phyloP scores from a whole-genome alignment of 2,888 invertebrate genomes.

The Helleia helle region DNA sequence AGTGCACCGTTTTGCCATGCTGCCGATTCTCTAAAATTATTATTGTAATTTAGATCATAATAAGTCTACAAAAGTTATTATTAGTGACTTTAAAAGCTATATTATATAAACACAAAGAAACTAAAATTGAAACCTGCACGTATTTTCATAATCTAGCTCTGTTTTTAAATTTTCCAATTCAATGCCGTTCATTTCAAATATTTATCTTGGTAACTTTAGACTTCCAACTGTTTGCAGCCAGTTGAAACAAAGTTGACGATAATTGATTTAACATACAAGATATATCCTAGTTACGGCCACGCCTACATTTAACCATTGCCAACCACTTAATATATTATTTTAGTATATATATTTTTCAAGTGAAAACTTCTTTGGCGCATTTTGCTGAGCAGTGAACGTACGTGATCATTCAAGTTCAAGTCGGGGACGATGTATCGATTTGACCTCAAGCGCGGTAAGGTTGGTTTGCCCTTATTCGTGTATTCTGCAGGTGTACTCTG shows the following conservation, averaged over 20 bases:
- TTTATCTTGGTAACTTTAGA: too few species aligned
- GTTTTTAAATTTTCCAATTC: slow-evolving; percentile 60
- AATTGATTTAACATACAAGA: slow-evolving; percentile 26
- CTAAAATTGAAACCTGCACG: slow-evolving; percentile 41
- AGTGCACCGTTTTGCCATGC: slow-evolving; percentile 63
- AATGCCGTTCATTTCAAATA: slow-evolving; percentile 48
- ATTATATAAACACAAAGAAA: not conserved
- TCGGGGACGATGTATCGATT: too few species aligned
- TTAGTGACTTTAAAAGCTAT: too few species aligned
- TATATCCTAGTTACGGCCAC: slow-evolving; percentile 21
- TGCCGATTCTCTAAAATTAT: slow-evolving; percentile 48
- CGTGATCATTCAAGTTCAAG: too few species aligned
- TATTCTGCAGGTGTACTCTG: too few species aligned
- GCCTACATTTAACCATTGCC: not conserved
- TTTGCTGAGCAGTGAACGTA: too few species aligned
- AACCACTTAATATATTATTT: too few species aligned
- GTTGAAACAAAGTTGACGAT: not conserved
- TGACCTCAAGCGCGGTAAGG: too few species aligned
- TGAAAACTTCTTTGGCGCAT: too few species aligned
- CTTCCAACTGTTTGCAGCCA: not conserved
- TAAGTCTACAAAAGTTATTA: too few species aligned
- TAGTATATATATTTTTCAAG: too few species aligned
- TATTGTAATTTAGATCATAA: not conserved
- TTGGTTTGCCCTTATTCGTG: too few species aligned
- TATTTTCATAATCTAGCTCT: slow-evolving; percentile 64